Conservation (phyloP, 2,888 invertebrate genomes). For the Eurytoma californica region DNA sequence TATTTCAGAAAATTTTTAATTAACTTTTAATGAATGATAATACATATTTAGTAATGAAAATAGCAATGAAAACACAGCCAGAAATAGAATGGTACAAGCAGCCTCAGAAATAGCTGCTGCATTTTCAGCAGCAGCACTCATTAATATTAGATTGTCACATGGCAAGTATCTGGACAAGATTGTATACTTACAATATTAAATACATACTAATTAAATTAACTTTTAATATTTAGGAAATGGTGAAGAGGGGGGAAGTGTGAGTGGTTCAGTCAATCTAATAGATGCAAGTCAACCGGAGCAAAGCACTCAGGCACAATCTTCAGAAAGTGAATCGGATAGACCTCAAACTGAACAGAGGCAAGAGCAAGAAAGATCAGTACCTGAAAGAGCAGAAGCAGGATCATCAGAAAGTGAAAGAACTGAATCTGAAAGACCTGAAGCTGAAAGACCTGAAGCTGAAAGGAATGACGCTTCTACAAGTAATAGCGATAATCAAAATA, state of each 20-base stretch:
- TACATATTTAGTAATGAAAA: slow-evolving; percentile 50
- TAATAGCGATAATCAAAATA: slow-evolving; percentile 33
- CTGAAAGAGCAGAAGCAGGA: slow-evolving; percentile 26
- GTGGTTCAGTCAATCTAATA: slow-evolving; percentile 48
- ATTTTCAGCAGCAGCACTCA: slow-evolving; percentile 68
- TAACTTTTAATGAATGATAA: not conserved
- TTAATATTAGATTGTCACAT: slow-evolving; percentile 62
- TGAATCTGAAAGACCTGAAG: not conserved
- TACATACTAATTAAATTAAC: not conserved
- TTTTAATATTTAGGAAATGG: slow-evolving; percentile 47
- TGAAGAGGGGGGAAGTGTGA: slow-evolving; percentile 56
- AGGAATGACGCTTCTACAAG: slow-evolving; percentile 43
- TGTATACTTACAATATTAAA: no score
- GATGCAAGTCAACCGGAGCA: slow-evolving; percentile 58
- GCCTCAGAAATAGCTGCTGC: slow-evolving; percentile 72
- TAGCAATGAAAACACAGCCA: slow-evolving; percentile 59
- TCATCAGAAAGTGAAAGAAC: slow-evolving; percentile 8
- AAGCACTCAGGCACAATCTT: slow-evolving; percentile 13
- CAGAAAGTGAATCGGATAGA: slow-evolving; percentile 3
- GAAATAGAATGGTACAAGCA: slow-evolving; percentile 63
- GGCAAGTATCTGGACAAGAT: slow-evolving; percentile 56
- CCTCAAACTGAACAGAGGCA: not conserved
- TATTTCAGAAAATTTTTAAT: not conserved
- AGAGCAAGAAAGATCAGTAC: slow-evolving; percentile 17
- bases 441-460: slow-evolving; percentile 21